phyloP scores from a whole-genome alignment of 1,140 invertebrate species.

The Plodia interpunctella region DNA sequence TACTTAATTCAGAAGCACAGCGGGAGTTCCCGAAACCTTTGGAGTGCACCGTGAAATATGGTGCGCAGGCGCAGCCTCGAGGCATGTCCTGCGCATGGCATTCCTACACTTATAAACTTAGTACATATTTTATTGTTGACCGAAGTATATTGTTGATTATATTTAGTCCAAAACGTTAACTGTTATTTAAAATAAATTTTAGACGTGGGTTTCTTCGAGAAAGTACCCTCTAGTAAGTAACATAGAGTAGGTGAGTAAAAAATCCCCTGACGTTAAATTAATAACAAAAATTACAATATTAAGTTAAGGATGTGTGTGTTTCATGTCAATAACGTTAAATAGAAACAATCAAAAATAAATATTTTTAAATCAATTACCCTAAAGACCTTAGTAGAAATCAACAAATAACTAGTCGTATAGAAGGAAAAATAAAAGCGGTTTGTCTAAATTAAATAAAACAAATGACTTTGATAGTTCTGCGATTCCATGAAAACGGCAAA shows the following conservation, averaged over 20 bases:
- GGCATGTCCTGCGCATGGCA: conserved; percentile 59
- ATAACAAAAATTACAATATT: no score
- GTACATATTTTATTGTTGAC: neutral
- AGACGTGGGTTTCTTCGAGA: no score
- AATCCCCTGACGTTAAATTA: no score
- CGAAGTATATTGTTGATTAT: no score
- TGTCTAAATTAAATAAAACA: neutral
- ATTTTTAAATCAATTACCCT: neutral
- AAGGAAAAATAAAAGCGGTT: neutral
- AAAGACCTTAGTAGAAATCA: neutral
- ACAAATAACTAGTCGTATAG: neutral
- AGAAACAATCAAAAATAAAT: no score
- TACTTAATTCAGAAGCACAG: conserved; percentile 77
- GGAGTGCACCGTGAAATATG: conserved; percentile 20
- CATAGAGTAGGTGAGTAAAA: no score
- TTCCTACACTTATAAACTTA: conserved; percentile 29
- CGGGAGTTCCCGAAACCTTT: conserved; percentile 72
- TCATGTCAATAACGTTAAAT: no score
- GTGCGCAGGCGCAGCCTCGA: conserved; percentile 44
- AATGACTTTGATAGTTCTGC: neutral
- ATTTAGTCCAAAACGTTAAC: no score
- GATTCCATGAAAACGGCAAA: conserved; percentile 4
- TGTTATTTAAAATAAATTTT: no score
- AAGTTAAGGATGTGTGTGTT: no score
- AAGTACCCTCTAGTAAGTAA: no score